phyloP scores from a whole-genome alignment of 2,797 vertebrate species.

The Phataginus tricuspis region DNA sequence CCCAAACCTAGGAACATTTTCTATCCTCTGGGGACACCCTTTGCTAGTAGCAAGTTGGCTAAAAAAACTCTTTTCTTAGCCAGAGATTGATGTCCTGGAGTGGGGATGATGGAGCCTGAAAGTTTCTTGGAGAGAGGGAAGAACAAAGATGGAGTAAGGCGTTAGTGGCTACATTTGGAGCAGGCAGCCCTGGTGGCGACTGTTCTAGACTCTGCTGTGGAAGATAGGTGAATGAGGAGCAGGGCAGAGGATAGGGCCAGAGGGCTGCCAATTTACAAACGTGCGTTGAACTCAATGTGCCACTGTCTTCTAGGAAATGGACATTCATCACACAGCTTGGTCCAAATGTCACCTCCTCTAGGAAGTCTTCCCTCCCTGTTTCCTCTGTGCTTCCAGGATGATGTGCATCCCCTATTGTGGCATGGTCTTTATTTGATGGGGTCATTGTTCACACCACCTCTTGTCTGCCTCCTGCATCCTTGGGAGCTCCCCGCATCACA shows the following conservation, averaged over 20 bases:
- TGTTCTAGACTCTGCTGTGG: not conserved
- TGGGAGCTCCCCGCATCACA: not conserved
- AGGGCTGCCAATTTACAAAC: not conserved
- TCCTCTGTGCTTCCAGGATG: not conserved
- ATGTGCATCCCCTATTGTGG: accelerated
- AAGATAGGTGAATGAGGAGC: not conserved
- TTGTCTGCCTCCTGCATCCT: not conserved
- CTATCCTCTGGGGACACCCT: conserved; percentile 56
- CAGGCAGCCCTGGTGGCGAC: not conserved
- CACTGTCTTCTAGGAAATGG: not conserved
- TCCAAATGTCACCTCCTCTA: not conserved
- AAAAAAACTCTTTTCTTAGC: not conserved
- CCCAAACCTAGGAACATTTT: conserved; percentile 38
- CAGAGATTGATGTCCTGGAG: not conserved
- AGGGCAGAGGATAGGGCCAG: accelerated
- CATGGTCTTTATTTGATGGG: not conserved
- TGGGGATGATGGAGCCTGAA: not conserved
- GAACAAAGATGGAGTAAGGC: not conserved
- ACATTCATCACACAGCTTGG: accelerated
- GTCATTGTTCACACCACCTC: not conserved
- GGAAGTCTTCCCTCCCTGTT: not conserved
- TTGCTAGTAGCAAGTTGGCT: not conserved
- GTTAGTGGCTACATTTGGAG: accelerated
- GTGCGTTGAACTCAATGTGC: not conserved
- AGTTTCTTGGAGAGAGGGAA: not conserved